These are phyloP conservation scores for Orientallactaga sibirica DNA, from an alignment of 2,797 vertebrate species.

Conservation along the genomic window DNA sequence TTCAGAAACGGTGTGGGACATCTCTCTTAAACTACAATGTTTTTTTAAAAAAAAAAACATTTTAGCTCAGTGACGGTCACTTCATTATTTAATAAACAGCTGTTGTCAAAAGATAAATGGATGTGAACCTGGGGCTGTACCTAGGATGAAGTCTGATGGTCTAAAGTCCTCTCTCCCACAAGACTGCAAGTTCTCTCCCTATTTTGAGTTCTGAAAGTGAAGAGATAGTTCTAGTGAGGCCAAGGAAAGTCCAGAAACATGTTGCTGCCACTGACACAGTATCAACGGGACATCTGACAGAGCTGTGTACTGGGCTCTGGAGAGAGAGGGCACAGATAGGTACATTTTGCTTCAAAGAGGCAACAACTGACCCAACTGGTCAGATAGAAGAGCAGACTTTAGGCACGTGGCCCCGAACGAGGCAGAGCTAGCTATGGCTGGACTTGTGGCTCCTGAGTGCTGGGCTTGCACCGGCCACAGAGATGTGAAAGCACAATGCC, in stretches of 20 bases:
- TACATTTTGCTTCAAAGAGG: not conserved
- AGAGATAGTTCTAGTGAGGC: not conserved
- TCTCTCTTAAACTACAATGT: too few relatives aligned
- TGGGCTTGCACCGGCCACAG: not conserved
- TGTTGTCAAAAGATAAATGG: not conserved
- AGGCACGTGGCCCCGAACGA: not conserved
- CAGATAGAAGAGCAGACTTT: not conserved
- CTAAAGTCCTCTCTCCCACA: not conserved
- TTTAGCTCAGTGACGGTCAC: not conserved
- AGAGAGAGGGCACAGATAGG: constrained; percentile 7
- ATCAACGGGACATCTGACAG: constrained; percentile 68
- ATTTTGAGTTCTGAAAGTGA: not conserved
- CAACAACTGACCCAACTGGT: not conserved
- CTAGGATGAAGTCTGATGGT: too few relatives aligned
- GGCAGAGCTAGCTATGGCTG: accelerated
- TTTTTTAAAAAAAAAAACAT: not conserved
- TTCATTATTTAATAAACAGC: not conserved
- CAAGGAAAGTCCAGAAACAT: not conserved
- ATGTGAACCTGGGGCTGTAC: not conserved
- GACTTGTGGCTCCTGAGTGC: accelerated
- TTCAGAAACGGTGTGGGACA: not conserved
- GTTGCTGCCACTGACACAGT: not conserved
- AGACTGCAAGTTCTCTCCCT: not conserved
- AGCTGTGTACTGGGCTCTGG: not conserved
- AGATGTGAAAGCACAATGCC: not conserved